Conservation (phyloP, 2,113 vertebrate species). For the Girardinichthys multiradiatus region DNA sequence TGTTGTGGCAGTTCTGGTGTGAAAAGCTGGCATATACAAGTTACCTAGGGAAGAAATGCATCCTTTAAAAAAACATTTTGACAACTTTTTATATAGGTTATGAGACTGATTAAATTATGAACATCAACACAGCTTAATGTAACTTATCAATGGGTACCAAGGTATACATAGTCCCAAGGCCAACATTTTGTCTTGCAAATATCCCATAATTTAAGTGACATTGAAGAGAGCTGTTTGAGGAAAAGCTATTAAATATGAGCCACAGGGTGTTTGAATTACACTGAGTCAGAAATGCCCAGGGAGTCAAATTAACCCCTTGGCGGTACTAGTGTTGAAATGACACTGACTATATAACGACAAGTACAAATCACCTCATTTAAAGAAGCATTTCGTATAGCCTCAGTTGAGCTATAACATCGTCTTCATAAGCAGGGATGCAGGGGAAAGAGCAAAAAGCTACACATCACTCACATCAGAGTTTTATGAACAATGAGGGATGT, state of each 20-base stretch:
- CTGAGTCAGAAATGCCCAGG: neutral
- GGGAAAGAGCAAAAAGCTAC: conserved; percentile 23
- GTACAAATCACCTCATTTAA: conserved; percentile 39
- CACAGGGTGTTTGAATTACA: neutral
- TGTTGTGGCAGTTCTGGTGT: neutral
- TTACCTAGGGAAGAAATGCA: neutral
- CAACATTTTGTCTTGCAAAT: neutral
- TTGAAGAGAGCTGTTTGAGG: neutral
- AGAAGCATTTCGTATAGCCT: conserved; percentile 29
- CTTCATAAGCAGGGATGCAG: conserved; percentile 15
- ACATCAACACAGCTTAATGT: neutral
- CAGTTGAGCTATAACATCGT: conserved; percentile 42
- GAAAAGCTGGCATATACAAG: neutral
- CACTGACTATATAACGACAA: conserved; percentile 9
- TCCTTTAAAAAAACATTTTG: neutral
- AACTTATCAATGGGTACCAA: neutral
- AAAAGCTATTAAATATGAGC: neutral
- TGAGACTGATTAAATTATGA: neutral
- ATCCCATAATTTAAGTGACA: neutral
- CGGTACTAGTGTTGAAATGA: conserved; percentile 15
- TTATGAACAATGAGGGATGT: conserved; percentile 55
- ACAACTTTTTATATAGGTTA: neutral
- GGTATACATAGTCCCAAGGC: neutral
- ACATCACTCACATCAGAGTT: conserved; percentile 34
- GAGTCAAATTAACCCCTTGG: neutral